These are phyloP conservation scores for Carassius carassius DNA, from an alignment of 2,113 vertebrate genomes.

Conservation along the genomic window DNA sequence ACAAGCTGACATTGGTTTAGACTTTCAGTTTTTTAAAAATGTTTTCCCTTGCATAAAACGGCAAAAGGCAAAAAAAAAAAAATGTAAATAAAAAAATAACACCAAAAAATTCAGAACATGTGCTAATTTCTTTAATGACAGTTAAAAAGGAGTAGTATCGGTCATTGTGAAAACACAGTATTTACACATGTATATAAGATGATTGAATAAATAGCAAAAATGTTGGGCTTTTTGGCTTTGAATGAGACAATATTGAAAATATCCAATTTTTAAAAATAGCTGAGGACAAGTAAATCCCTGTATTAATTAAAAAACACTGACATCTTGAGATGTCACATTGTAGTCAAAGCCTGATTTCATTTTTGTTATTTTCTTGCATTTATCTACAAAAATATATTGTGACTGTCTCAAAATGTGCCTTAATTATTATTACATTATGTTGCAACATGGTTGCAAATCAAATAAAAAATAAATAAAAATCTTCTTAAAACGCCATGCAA, in stretches of 20 bases:
- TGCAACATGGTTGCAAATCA: constrained; percentile 5
- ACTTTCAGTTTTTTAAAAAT: not conserved
- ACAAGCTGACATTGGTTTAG: constrained; percentile 10
- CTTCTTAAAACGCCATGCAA: constrained; percentile 55
- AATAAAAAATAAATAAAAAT: constrained; percentile 23
- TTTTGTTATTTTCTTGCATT: constrained; percentile 35
- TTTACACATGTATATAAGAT: constrained; percentile 31
- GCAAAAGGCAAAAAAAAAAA: not conserved
- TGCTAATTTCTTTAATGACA: constrained; percentile 18
- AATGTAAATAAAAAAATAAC: not conserved
- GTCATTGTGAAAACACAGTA: constrained; percentile 11
- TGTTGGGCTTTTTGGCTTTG: constrained; percentile 22
- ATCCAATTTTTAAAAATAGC: constrained; percentile 17
- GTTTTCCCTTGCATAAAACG: not conserved
- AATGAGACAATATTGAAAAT: constrained; percentile 24
- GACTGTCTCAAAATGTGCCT: constrained; percentile 49
- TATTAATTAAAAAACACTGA: not conserved
- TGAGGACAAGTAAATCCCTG: not conserved
- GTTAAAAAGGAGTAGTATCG: not conserved
- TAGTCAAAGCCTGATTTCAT: not conserved
- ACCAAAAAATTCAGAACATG: not conserved
- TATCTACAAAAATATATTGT: constrained; percentile 61
- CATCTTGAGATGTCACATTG: too few relatives aligned
- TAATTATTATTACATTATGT: not conserved
- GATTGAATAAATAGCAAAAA: constrained; percentile 46